Conservation (phyloP, 2,113 vertebrate species). For the Platichthys stellatus region DNA sequence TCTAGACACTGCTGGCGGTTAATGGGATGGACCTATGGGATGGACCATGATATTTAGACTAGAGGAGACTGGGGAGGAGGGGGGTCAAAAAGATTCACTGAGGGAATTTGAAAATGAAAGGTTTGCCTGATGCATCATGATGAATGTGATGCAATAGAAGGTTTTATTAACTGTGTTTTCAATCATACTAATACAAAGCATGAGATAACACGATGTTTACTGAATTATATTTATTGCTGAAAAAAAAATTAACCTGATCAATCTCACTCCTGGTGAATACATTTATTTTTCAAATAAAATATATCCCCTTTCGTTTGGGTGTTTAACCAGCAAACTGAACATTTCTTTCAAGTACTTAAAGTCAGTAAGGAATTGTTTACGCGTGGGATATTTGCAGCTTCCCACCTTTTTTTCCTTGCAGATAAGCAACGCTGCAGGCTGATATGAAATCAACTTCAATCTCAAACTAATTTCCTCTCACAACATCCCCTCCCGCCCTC, state of each 20-base stretch:
- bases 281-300: not conserved
- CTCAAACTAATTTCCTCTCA: slow-evolving; percentile 45
- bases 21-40: too few species aligned
- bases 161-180: too few species aligned
- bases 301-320: not conserved
- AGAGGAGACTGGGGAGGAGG: too few species aligned
- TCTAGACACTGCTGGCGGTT: too few species aligned
- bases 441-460: slow-evolving; percentile 49
- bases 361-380: slow-evolving; percentile 6
- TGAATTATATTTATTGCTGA: not conserved
- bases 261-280: not conserved
- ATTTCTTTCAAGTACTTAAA: not conserved
- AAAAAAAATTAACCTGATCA: not conserved
- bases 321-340: not conserved
- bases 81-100: too few species aligned
- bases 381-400: not conserved
- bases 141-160: too few species aligned
- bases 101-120: too few species aligned
- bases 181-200: too few species aligned
- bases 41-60: too few species aligned
- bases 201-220: not conserved
- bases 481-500: slow-evolving; percentile 39
- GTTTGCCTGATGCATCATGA: too few species aligned
- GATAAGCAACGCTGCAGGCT: slow-evolving; percentile 34
- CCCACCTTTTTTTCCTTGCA: not conserved